These are phyloP conservation scores for Cinclus cinclus DNA, from an alignment of 2,113 vertebrate species.

Conservation along the genomic window DNA sequence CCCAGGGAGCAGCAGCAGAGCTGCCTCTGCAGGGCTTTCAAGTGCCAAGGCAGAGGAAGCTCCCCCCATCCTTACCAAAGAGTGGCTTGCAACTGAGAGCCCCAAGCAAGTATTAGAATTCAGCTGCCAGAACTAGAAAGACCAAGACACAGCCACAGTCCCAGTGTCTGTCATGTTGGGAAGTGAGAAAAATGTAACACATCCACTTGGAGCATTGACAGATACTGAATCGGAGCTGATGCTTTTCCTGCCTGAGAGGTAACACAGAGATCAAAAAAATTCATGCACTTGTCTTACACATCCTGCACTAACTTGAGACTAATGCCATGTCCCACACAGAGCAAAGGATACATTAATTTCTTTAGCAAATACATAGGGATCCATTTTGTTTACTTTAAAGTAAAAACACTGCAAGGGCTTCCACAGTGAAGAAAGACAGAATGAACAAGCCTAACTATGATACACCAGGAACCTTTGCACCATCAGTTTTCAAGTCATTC, in stretches of 20 bases:
- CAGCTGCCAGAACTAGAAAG: constrained; percentile 58
- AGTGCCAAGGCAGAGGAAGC: not conserved
- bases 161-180: constrained; percentile 53
- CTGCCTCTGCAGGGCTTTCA: not conserved
- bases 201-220: constrained; percentile 58
- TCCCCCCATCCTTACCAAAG: not conserved
- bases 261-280: not conserved
- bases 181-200: constrained; percentile 62
- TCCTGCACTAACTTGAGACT: not conserved
- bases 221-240: constrained; percentile 26
- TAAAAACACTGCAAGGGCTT: not conserved
- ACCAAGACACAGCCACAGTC: constrained; percentile 49
- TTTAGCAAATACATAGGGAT: not conserved
- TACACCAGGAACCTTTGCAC: not conserved
- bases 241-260: constrained; percentile 36
- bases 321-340: not conserved
- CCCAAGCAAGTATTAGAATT: constrained; percentile 34
- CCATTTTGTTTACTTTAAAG: not conserved
- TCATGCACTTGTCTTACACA: not conserved
- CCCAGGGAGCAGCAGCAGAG: not conserved
- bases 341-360: not conserved
- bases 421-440: not conserved
- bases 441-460: not conserved
- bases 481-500: not conserved
- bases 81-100: constrained; percentile 23